phyloP scores from a whole-genome alignment of 2,113 vertebrate species.

The Lontra canadensis region DNA sequence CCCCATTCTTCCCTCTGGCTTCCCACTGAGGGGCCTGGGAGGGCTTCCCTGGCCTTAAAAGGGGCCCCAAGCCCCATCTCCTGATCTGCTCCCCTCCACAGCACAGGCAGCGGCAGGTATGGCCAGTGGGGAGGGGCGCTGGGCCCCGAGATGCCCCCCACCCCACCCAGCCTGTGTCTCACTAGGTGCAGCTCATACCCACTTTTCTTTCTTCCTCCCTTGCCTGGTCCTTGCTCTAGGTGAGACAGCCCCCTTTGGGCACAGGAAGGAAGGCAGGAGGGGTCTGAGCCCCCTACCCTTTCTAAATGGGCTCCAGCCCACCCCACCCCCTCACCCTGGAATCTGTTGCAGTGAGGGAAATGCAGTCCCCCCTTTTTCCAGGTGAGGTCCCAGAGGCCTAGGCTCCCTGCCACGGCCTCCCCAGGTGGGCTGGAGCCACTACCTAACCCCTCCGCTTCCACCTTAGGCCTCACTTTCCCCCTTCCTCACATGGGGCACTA shows the following conservation, averaged over 20 bases:
- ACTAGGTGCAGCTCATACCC: neutral
- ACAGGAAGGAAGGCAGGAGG: neutral
- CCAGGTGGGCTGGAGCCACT: neutral
- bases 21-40: conserved; percentile 27
- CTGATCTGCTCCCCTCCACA: neutral
- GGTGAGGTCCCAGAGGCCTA: neutral
- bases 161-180: neutral
- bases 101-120: neutral
- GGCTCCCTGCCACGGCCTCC: neutral
- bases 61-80: conserved; percentile 48
- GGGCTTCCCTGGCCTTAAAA: conserved; percentile 75
- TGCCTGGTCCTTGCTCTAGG: neutral
- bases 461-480: neutral
- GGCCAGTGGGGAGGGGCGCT: neutral
- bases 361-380: neutral
- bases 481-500: conserved; percentile 26
- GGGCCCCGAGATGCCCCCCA: neutral
- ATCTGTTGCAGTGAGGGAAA: neutral
- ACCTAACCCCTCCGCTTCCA: neutral
- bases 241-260: neutral
- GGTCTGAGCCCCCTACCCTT: neutral
- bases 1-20: conserved; percentile 26
- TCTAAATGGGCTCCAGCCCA: neutral
- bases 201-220: neutral
- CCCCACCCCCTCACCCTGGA: neutral